A percentile compares a stretch with the other conserved stretches of the same genome.
Evolutionary conservation across 1,140 invertebrate genomes (phyloP).

Genomic region (Drusus annulatus): DNA sequence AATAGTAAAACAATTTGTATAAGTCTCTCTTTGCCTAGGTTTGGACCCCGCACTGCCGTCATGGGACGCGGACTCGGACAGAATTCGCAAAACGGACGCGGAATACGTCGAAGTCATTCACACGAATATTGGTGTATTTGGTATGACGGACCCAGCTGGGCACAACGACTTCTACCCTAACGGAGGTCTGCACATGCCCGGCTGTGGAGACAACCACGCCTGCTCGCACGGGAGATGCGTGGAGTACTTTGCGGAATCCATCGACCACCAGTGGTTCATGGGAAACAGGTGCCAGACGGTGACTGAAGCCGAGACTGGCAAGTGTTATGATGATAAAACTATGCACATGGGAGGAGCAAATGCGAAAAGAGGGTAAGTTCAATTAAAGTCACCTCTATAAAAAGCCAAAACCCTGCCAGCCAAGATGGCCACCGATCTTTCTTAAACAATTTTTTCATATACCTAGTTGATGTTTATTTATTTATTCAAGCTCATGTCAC

Average conservation of each 20-base stretch:
- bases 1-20: too few species aligned
- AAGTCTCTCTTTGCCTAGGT: conserved; percentile 62
- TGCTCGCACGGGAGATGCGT: conserved; percentile 61
- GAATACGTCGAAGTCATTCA: conserved; percentile 81
- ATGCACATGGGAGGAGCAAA: conserved; percentile 48
- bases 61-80: conserved; percentile 63
- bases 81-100: conserved; percentile 69
- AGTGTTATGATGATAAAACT: conserved; percentile 11
- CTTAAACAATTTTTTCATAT: too few species aligned
- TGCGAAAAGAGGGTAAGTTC: conserved; percentile 38
- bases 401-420: too few species aligned
- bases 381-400: too few species aligned
- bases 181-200: conserved; percentile 69
- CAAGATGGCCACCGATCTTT: too few species aligned
- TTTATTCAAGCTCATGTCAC: too few species aligned
- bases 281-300: conserved; percentile 31
- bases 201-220: conserved; percentile 61
- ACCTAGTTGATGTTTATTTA: too few species aligned
- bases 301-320: conserved; percentile 17
- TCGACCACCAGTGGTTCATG: conserved; percentile 50
- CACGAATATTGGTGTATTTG: conserved; percentile 74
- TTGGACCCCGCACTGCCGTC: conserved; percentile 77
- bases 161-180: conserved; percentile 75
- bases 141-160: conserved; percentile 69
- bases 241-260: conserved; percentile 62